Percentiles rank a stretch among this genome's conserved stretches.
These are phyloP conservation scores for Pseudomugil tenellus DNA, from an alignment of 2,797 vertebrate genomes.

Conservation along the genomic window DNA sequence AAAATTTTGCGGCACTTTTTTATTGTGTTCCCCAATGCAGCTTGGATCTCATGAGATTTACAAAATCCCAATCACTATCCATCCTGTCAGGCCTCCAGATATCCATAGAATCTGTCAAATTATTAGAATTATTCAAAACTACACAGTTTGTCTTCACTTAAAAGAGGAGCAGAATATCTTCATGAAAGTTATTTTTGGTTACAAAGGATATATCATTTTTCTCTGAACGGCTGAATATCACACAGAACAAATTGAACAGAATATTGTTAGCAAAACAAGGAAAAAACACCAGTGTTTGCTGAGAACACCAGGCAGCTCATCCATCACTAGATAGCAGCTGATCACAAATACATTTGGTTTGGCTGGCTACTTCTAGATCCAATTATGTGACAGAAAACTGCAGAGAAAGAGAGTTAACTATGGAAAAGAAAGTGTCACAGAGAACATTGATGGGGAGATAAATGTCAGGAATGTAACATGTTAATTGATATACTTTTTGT, in stretches of 20 bases:
- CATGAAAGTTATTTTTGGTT: slow-evolving; percentile 2
- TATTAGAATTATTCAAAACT: slow-evolving; percentile 17
- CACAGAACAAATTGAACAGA: background rate
- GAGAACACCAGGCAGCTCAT: slow-evolving; percentile 34
- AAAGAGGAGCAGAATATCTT: slow-evolving; percentile 2
- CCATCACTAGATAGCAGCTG: slow-evolving; percentile 26
- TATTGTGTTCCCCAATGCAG: background rate
- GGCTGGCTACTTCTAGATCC: slow-evolving; percentile 38
- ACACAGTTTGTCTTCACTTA: slow-evolving; percentile 11
- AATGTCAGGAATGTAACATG: slow-evolving; percentile 37
- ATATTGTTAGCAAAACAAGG: slow-evolving; percentile 4
- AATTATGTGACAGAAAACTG: slow-evolving; percentile 41
- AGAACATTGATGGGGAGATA: slow-evolving; percentile 28
- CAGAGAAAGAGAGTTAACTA: slow-evolving; percentile 25
- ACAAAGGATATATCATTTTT: slow-evolving; percentile 1
- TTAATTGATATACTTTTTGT: slow-evolving; percentile 41
- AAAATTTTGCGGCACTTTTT: background rate
- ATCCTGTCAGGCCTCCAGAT: slow-evolving; percentile 5
- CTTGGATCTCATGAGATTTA: background rate
- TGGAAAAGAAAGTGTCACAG: slow-evolving; percentile 13
- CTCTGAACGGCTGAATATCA: slow-evolving; percentile 24
- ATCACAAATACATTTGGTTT: slow-evolving; percentile 41
- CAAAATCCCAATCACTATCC: background rate
- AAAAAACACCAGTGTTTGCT: slow-evolving; percentile 13
- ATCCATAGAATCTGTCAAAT: background rate